Percentiles rank a stretch among this genome's conserved stretches.
These are phyloP conservation scores for Butorides virescens DNA, from an alignment of 2,113 vertebrate species.

Conservation along the genomic window DNA sequence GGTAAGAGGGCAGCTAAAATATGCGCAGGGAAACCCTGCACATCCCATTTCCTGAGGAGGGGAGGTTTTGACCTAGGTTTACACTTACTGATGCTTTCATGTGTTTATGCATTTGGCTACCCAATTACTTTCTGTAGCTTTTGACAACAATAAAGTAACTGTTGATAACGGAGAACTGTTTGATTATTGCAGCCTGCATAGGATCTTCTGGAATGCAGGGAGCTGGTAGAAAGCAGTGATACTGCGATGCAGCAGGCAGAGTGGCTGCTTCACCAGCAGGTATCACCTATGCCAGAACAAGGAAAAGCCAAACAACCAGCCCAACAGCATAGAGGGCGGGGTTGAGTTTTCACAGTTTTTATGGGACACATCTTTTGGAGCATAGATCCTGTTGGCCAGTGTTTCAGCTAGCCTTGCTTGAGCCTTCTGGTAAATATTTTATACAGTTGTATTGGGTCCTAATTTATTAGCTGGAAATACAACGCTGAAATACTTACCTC, in stretches of 20 bases:
- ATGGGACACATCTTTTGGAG: not conserved
- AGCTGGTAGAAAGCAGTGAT: not conserved
- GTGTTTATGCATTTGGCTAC: not conserved
- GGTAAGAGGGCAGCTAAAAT: not conserved
- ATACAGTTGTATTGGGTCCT: not conserved
- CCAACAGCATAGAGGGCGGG: not conserved
- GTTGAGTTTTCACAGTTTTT: not conserved
- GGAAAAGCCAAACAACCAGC: not conserved
- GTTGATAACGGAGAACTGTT: constrained; percentile 13
- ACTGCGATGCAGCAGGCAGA: not conserved
- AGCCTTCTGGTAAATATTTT: not conserved
- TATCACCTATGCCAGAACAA: not conserved
- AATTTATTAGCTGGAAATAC: not conserved
- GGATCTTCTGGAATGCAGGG: not conserved
- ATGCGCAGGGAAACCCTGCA: not conserved
- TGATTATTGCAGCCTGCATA: constrained; percentile 22
- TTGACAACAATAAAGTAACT: constrained; percentile 45
- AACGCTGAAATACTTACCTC: not conserved
- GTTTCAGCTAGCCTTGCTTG: not conserved
- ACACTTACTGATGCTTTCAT: not conserved
- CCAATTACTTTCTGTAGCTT: constrained; percentile 27
- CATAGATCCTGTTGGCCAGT: not conserved
- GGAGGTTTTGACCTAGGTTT: not conserved
- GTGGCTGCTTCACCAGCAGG: not conserved
- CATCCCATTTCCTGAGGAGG: not conserved